These are phyloP conservation scores for Catalaphyllia jardinei DNA, from an alignment of 64 coral and sea anemone genomes.

Conservation along the genomic window DNA sequence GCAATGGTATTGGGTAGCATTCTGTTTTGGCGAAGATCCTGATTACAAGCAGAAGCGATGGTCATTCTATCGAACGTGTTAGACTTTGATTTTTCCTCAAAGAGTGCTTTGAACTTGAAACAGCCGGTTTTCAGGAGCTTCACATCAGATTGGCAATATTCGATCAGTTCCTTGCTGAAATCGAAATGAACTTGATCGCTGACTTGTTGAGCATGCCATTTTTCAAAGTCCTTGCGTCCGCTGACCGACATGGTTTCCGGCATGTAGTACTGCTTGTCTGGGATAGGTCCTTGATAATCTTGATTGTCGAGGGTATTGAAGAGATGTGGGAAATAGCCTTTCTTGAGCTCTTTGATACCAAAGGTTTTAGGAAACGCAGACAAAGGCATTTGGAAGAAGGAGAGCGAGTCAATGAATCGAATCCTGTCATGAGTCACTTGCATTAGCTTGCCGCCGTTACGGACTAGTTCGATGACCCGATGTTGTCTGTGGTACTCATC, in stretches of 20 bases:
- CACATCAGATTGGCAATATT: too few relatives aligned
- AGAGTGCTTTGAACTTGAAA: background rate
- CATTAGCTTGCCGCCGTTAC: conserved; percentile 30
- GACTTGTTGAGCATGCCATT: too few relatives aligned
- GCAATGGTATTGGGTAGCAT: too few relatives aligned
- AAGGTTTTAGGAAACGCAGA: conserved; percentile 45
- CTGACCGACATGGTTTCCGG: conserved; percentile 30
- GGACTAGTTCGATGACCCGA: background rate
- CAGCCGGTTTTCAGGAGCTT: too few relatives aligned
- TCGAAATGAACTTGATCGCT: too few relatives aligned
- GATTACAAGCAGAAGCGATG: too few relatives aligned
- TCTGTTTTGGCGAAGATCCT: conserved; percentile 13
- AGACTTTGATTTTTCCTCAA: background rate
- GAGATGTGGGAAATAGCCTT: conserved; percentile 52
- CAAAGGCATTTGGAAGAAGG: background rate
- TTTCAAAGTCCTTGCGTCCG: background rate
- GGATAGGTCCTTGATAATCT: background rate
- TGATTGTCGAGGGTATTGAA: conserved; percentile 46
- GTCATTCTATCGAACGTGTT: conserved; percentile 35
- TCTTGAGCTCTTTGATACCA: background rate
- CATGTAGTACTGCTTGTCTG: conserved; percentile 5
- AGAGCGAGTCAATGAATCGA: conserved; percentile 14
- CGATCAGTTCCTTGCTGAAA: too few relatives aligned
- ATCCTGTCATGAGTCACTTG: background rate
- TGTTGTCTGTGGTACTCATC: background rate